Conservation (phyloP, 2,888 invertebrate species). For the Alviniconcha strummeri region DNA sequence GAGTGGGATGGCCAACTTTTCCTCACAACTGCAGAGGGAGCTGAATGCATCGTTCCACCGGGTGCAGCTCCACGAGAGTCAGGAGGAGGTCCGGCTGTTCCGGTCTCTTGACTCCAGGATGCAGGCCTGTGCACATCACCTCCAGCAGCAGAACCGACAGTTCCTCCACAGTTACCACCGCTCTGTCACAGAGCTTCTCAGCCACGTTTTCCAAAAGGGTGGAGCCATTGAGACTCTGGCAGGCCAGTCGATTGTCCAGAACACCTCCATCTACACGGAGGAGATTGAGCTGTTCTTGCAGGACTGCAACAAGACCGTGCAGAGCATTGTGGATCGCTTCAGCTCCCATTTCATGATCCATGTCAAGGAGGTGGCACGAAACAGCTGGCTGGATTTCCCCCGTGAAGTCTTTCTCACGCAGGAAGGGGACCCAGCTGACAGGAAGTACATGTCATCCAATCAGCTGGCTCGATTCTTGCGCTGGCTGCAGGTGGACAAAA, state of each 20-base stretch:
- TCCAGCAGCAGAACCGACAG: slow-evolving; percentile 48
- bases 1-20: slow-evolving; percentile 53
- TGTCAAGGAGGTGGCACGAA: slow-evolving; percentile 57
- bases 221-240: slow-evolving; percentile 48
- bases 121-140: slow-evolving; percentile 59
- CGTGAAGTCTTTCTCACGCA: slow-evolving; percentile 58
- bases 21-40: slow-evolving; percentile 53
- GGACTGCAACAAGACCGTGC: slow-evolving; percentile 56
- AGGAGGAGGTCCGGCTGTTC: slow-evolving; percentile 50
- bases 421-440: slow-evolving; percentile 46
- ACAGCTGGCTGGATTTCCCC: slow-evolving; percentile 66
- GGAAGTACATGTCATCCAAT: slow-evolving; percentile 41
- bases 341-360: slow-evolving; percentile 57
- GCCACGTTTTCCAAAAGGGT: slow-evolving; percentile 47
- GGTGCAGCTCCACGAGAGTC: slow-evolving; percentile 54
- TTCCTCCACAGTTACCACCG: slow-evolving; percentile 43
- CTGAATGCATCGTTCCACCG: slow-evolving; percentile 51
- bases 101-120: slow-evolving; percentile 53
- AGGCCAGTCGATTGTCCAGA: slow-evolving; percentile 45
- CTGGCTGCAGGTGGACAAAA: slow-evolving; percentile 65
- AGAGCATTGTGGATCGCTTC: slow-evolving; percentile 52
- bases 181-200: slow-evolving; percentile 43
- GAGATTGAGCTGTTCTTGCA: slow-evolving; percentile 55
- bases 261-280: slow-evolving; percentile 44
- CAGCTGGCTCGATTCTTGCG: slow-evolving; percentile 55